Base-by-base conservation (phyloP, 1,140 invertebrate genomes). In the Sinella curviseta region DNA sequence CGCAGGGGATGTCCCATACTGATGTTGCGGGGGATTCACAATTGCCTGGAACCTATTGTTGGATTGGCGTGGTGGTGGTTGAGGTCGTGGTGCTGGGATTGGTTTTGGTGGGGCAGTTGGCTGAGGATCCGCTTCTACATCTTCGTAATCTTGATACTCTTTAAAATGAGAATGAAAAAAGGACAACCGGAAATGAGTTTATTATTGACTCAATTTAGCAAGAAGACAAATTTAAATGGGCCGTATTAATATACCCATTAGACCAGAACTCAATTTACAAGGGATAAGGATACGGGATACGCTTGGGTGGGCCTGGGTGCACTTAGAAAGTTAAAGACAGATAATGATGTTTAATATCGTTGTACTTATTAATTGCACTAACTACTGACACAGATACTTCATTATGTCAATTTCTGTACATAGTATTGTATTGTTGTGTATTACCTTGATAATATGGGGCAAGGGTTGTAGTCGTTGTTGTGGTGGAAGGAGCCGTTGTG, bases 101-200 rank as follows among this genome's bases (percentile, higher is more conserved):
- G 67, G 48, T 36, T 20, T 35, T 24, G 31, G 39, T 26, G 36
- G 39, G 31, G 31, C 26, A 8, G 24, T 33, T 0, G 77, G 76
- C 48, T 70, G 65, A 31, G 76, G 76, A 39, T 80, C 73, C 26
- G 76, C 35, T 14, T 20, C 26, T 16, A 65, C 74, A n/a, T 77
- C 76, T n/a, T 77, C 74, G 26, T 79, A 74, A 28, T 82, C 78
- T 54, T 82, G 78, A 67, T 82, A 80, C 26, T 80, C 74, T 75
- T 8, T 60, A 30, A 77, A 75, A 33, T 70, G 14, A 60, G 24
- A 60, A n/a, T 60, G 12, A 60, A 33, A 65, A n/a, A 26, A 65
- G 24, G 4, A n/a, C 24, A 17, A 65, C 57, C 16, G 57, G 57
- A 65, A 65, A 17, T 65, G 24, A 65, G 39, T 48, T 48, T 8